These are phyloP conservation scores for Myotis planiceps DNA, from an alignment of 2,797 vertebrate species.

Conservation along the genomic window DNA sequence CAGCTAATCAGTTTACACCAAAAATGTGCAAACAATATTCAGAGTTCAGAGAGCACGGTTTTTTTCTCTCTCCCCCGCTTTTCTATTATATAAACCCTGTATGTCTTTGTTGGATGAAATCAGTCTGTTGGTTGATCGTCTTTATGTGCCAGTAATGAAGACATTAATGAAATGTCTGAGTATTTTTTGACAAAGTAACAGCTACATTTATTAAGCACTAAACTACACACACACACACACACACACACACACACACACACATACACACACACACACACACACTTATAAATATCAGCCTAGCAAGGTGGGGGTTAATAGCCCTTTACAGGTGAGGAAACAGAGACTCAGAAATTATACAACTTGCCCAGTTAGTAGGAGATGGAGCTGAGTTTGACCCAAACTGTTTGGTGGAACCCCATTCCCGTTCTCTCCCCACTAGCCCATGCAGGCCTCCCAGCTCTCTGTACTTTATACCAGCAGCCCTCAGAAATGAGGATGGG, in stretches of 20 bases:
- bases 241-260: rapidly evolving
- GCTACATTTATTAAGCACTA: not conserved
- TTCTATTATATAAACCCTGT: not conserved
- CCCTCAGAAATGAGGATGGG: rapidly evolving
- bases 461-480: not conserved
- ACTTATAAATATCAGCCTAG: not conserved
- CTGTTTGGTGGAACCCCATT: not conserved
- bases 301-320: not conserved
- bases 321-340: not conserved
- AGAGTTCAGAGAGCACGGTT: not conserved
- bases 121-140: too few relatives aligned
- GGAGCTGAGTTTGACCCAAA: not conserved
- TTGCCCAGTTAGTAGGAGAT: not conserved
- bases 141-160: not conserved
- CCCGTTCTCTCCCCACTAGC: not conserved
- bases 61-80: not conserved
- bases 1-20: not conserved
- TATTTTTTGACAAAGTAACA: not conserved
- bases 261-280: too few relatives aligned
- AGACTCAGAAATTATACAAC: not conserved
- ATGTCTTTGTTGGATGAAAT: not conserved
- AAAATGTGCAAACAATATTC: not conserved
- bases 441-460: not conserved
- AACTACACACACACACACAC: not conserved
- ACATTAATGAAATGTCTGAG: not conserved